Evolutionary conservation across 2,888 invertebrate genomes (phyloP).

Genomic region (Parnassius orleans): DNA sequence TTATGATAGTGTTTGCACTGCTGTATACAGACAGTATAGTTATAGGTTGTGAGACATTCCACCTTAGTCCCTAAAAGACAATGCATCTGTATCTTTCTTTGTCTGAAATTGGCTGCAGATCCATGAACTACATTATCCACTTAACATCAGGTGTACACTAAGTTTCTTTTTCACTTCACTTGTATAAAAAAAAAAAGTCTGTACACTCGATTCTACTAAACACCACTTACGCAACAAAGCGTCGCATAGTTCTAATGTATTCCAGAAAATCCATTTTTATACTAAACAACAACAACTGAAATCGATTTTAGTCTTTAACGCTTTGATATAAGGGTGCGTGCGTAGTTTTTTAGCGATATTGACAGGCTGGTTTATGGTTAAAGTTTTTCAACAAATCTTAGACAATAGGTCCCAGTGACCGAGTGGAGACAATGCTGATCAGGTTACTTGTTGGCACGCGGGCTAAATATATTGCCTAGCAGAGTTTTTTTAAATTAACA

Average conservation of each 20-base stretch:
- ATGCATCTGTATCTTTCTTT: too few species aligned
- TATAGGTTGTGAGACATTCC: too few species aligned
- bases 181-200: too few species aligned
- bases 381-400: constrained; percentile 57
- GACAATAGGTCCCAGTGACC: constrained; percentile 54
- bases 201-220: not conserved
- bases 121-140: too few species aligned
- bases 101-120: too few species aligned
- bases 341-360: not conserved
- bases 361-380: constrained; percentile 4
- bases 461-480: constrained; percentile 2
- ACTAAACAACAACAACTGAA: constrained; percentile 42
- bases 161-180: too few species aligned
- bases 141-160: too few species aligned
- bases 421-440: constrained; percentile 28
- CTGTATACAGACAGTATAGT: too few species aligned
- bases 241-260: constrained; percentile 26
- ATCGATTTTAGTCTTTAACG: constrained; percentile 28
- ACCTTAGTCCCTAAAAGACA: too few species aligned
- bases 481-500: too few species aligned
- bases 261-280: constrained; percentile 17
- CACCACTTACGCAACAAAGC: constrained; percentile 9
- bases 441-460: constrained; percentile 19
- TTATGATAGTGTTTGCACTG: too few species aligned
- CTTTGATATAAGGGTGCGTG: not conserved